Base-by-base conservation (phyloP, 2,888 invertebrate genomes). In the Trichopoda pennipes region DNA sequence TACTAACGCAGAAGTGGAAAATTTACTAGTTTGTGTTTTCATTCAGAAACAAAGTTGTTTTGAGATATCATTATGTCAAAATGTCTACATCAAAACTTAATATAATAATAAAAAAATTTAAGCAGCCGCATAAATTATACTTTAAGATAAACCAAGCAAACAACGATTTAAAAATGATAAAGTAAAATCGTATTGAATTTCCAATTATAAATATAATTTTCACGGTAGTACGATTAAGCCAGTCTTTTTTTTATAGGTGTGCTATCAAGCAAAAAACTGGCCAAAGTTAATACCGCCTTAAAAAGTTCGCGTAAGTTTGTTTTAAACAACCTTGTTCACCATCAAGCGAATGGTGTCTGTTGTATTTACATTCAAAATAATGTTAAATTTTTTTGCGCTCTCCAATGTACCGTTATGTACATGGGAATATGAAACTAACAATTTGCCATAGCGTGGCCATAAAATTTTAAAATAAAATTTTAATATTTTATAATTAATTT, bases 31-130 rank as follows among this genome's bases (percentile, higher is more conserved):
- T 74, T 64, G 44, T 23, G 17, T 63, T 73, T 81, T 70, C 61
- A 73, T 73, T 73, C 35, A 68, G 7, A 6, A 28, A 28, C 55
- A 7, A 60, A 44, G 44, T 21, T 70, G 49, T 79, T 78, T n/a
- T 66, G 61, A 58, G 72, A 82, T 82, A 72, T 72, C 75, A 82
- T 82, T 82, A 76, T 82, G 82, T 76, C 82, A 82, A 82, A 82
- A 82, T 79, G 75, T 79, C 79, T 75, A 66, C 53, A 72, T 69
- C 51, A 74, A 82, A 79, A 56, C 49, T 72, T 66, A 72, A 64
- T 70, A 56, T 66, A 75, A 79, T 82, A 82, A 76, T 78, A 61
- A 55, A 51, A 70, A 76, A 63, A 47, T 49, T 23, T 76, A 75
- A 82, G 68, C 72, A 68, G 66, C 72, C 70, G 77, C 70, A 72